These are phyloP conservation scores for Aselliscus stoliczkanus DNA, from an alignment of 2,797 vertebrate species.

Conservation along the genomic window DNA sequence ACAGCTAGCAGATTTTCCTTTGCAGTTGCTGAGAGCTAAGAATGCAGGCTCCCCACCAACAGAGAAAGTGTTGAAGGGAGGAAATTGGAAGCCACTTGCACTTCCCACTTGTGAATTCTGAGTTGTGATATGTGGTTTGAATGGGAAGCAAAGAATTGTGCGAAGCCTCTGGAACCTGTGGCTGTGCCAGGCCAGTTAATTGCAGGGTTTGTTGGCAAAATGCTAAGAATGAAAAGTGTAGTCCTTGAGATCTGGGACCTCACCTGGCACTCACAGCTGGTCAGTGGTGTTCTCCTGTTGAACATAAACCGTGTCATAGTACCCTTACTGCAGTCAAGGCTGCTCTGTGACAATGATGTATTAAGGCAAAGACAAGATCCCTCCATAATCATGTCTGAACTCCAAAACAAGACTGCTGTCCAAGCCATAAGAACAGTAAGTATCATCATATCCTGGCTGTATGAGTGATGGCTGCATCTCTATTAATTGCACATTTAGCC, in stretches of 20 bases:
- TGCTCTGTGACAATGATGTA: not conserved
- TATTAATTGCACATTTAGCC: not conserved
- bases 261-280: not conserved
- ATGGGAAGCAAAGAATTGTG: not conserved
- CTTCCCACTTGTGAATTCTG: not conserved
- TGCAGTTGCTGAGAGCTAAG: not conserved
- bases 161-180: too few relatives aligned
- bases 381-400: not conserved
- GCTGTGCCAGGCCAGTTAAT: not conserved
- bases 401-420: not conserved
- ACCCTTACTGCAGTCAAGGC: too few relatives aligned
- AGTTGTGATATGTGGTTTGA: not conserved
- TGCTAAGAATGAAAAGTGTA: not conserved
- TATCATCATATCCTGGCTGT: not conserved
- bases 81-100: not conserved
- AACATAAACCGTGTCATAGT: not conserved
- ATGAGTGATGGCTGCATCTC: not conserved
- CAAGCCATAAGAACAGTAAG: not conserved
- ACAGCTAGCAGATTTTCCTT: not conserved
- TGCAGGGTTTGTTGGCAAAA: not conserved
- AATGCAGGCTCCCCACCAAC: not conserved
- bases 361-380: too few relatives aligned
- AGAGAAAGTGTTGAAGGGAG: not conserved
- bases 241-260: accelerated
- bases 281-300: not conserved